These are phyloP conservation scores for Drosophila subsilvestris DNA, from an alignment of 2,888 invertebrate species.

Conservation along the genomic window DNA sequence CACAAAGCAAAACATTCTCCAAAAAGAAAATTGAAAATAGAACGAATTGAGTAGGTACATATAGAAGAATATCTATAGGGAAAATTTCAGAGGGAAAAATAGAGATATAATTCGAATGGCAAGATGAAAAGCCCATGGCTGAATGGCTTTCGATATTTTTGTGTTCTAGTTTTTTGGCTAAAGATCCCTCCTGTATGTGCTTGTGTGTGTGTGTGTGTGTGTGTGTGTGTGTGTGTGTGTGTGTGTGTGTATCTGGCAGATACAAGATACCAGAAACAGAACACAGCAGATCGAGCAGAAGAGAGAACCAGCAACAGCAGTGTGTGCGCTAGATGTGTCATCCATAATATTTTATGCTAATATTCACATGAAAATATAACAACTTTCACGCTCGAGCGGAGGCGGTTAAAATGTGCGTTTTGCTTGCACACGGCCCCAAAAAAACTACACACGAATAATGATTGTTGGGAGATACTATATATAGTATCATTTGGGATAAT, in stretches of 20 bases:
- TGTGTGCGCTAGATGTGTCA: conserved; percentile 74
- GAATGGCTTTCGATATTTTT: conserved; percentile 63
- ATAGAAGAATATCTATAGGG: conserved; percentile 27
- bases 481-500: conserved; percentile 34
- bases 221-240: conserved; percentile 9
- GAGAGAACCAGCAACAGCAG: conserved; percentile 28
- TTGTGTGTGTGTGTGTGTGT: background rate
- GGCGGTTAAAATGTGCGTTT: conserved; percentile 77
- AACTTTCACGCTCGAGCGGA: conserved; percentile 76
- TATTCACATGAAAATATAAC: conserved; percentile 69
- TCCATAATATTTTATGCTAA: conserved; percentile 79
- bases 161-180: conserved; percentile 37
- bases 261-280: conserved; percentile 41
- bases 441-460: conserved; percentile 51
- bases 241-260: conserved; percentile 42
- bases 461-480: conserved; percentile 21
- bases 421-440: conserved; percentile 73
- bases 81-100: conserved; percentile 33
- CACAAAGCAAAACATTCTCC: conserved; percentile 61
- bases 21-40: conserved; percentile 73
- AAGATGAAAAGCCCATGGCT: conserved; percentile 61
- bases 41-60: conserved; percentile 39
- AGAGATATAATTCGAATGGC: conserved; percentile 44
- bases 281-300: conserved; percentile 11
- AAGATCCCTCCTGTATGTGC: conserved; percentile 27